Conservation (phyloP, 2,113 vertebrate genomes). For the Lophius piscatorius region DNA sequence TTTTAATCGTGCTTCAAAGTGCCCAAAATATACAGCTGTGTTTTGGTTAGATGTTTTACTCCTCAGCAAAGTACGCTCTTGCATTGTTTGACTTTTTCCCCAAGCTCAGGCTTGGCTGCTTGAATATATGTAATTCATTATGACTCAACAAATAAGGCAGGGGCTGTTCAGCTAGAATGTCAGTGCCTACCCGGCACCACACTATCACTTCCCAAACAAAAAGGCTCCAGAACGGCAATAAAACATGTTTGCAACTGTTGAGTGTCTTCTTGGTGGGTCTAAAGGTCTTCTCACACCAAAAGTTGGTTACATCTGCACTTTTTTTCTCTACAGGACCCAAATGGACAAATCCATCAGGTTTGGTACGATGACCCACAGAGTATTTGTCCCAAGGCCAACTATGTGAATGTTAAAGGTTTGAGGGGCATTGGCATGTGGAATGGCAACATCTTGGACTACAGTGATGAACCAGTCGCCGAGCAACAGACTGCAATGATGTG, state of each 20-base stretch:
- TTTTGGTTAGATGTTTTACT: constrained; percentile 1
- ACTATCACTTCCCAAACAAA: constrained; percentile 11
- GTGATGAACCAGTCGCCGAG: constrained; percentile 72
- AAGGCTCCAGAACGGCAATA: constrained; percentile 18
- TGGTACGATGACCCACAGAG: constrained; percentile 94
- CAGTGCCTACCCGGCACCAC: neutral
- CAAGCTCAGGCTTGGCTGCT: neutral
- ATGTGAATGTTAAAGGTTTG: constrained; percentile 79
- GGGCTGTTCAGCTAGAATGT: constrained; percentile 3
- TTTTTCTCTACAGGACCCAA: constrained; percentile 73
- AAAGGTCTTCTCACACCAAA: neutral
- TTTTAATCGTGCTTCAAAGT: neutral
- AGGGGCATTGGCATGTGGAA: constrained; percentile 97
- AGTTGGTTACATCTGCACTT: constrained; percentile 5
- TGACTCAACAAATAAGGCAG: constrained; percentile 5
- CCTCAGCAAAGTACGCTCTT: neutral
- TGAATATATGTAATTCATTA: neutral
- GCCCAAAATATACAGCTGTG: too few relatives aligned
- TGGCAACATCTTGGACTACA: constrained; percentile 89
- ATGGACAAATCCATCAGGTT: constrained; percentile 87
- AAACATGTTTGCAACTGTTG: constrained; percentile 3
- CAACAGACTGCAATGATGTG: constrained; percentile 90
- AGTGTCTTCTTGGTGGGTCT: neutral
- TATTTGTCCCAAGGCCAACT: constrained; percentile 86
- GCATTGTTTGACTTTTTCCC: constrained; percentile 9